Conservation (phyloP, 2,113 vertebrate genomes). For the Leptobrachium leishanense region DNA sequence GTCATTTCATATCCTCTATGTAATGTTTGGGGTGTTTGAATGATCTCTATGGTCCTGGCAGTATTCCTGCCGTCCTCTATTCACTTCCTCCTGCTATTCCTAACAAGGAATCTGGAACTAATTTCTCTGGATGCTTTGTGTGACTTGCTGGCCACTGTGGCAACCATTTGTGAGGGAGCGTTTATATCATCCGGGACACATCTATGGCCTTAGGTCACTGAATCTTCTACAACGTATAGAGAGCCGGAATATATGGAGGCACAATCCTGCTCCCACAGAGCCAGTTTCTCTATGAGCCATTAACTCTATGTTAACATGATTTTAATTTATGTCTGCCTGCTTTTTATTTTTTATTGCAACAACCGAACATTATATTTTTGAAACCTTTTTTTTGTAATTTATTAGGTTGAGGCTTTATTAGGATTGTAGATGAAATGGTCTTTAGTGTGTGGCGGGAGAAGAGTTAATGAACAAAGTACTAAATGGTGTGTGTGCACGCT, state of each 20-base stretch:
- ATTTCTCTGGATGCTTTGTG: constrained; percentile 51
- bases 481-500: no score
- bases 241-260: neutral
- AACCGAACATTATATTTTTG: no score
- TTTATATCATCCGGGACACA: constrained; percentile 17
- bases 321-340: no score
- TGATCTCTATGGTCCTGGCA: constrained; percentile 17
- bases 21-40: constrained; percentile 14
- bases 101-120: constrained; percentile 54
- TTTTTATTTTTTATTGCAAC: no score
- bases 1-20: neutral
- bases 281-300: neutral
- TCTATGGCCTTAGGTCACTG: neutral
- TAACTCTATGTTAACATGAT: neutral
- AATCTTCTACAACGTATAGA: neutral
- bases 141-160: constrained; percentile 41
- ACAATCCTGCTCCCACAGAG: neutral
- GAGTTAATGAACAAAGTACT: no score
- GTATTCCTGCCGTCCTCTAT: constrained; percentile 20
- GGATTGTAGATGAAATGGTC: no score
- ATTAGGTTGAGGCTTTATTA: no score
- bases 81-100: constrained; percentile 39
- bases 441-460: no score
- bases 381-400: no score
- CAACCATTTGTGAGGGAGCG: constrained; percentile 27